These are phyloP conservation scores for Dendronephthya gigantea DNA, from an alignment of 64 coral and sea anemone genomes.

Conservation along the genomic window DNA sequence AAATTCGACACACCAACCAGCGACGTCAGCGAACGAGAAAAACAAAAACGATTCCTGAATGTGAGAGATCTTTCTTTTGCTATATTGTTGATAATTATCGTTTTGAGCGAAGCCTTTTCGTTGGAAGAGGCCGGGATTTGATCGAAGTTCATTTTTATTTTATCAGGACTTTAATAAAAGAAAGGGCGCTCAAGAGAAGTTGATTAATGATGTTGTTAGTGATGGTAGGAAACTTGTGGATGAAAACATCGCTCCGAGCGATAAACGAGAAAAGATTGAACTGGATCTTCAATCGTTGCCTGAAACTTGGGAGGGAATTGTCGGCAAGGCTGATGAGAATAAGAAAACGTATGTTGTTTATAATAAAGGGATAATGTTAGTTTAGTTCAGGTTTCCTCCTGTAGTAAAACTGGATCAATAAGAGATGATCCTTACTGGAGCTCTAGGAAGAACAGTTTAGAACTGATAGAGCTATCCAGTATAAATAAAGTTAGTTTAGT, in stretches of 20 bases:
- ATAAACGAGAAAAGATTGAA: not conserved
- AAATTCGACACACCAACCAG: not conserved
- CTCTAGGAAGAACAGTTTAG: too few relatives aligned
- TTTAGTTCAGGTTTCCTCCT: too few relatives aligned
- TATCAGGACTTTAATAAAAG: not conserved
- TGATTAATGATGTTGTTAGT: not conserved
- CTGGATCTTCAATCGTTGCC: not conserved
- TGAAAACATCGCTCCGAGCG: not conserved
- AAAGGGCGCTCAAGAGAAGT: not conserved
- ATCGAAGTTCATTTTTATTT: not conserved
- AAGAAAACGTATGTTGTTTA: conserved; percentile 10
- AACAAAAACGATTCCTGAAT: not conserved
- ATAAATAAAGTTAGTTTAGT: too few relatives aligned
- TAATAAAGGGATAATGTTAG: too few relatives aligned
- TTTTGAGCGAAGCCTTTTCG: too few relatives aligned
- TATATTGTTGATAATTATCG: too few relatives aligned
- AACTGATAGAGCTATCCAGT: too few relatives aligned
- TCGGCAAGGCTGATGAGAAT: not conserved
- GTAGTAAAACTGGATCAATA: too few relatives aligned
- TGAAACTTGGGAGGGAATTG: not conserved
- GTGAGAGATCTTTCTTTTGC: not conserved
- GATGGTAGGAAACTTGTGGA: not conserved
- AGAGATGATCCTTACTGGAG: too few relatives aligned
- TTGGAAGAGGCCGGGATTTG: too few relatives aligned
- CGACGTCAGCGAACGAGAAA: not conserved